These are phyloP conservation scores for Macrostomum lignano DNA, from an alignment of 1,140 invertebrate species.

Conservation along the genomic window DNA sequence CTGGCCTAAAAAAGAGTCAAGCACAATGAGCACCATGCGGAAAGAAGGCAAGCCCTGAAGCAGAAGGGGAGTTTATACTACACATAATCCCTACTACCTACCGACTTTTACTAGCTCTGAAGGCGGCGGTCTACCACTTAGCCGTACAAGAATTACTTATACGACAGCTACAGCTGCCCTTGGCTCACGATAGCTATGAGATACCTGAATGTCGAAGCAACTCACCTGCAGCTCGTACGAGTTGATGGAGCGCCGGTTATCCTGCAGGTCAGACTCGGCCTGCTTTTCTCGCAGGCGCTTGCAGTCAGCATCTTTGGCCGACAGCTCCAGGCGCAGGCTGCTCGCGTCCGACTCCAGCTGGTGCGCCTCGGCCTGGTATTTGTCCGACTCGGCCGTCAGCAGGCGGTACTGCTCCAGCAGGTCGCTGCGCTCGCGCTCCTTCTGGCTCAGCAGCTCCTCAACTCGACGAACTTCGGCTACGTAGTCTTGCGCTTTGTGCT, in stretches of 20 bases:
- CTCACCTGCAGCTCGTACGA: background rate
- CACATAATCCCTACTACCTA: too few relatives aligned
- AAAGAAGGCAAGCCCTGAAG: too few relatives aligned
- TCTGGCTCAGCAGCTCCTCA: constrained; percentile 15
- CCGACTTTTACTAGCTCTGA: too few relatives aligned
- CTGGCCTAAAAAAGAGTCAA: too few relatives aligned
- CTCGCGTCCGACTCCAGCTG: too few relatives aligned
- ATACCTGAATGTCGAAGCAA: background rate
- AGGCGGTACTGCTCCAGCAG: constrained; percentile 11
- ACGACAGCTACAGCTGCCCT: background rate
- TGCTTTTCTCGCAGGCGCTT: constrained; percentile 17
- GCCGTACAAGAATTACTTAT: too few relatives aligned
- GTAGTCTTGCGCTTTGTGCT: constrained; percentile 24
- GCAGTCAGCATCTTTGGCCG: constrained; percentile 22
- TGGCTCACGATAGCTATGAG: background rate
- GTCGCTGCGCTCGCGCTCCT: constrained; percentile 4
- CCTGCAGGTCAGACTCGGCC: constrained; percentile 20
- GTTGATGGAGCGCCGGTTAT: constrained; percentile 6
- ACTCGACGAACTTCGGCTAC: constrained; percentile 21
- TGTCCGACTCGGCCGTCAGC: constrained; percentile 20
- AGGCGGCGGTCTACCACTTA: too few relatives aligned
- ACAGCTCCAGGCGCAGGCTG: constrained; percentile 19
- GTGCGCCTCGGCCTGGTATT: constrained; percentile 18
- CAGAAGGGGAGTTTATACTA: too few relatives aligned
- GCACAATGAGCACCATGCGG: too few relatives aligned